Conservation (phyloP, 2,113 vertebrate species). For the Dipodomys ordii region DNA sequence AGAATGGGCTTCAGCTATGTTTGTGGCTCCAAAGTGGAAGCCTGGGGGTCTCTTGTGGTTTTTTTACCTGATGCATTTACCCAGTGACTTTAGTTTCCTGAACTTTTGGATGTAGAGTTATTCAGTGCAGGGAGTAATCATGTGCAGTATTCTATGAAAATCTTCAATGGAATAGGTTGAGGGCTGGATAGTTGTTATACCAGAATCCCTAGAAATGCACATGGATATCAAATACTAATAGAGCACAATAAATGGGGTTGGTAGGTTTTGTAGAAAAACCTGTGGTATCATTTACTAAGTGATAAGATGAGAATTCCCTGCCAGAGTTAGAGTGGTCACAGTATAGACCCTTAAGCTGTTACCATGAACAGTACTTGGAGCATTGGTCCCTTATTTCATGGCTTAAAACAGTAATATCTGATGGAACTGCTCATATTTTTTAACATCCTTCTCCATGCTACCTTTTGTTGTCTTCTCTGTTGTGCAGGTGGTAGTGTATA, state of each 20-base stretch:
- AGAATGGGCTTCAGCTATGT: neutral
- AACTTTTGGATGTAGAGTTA: neutral
- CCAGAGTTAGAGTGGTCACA: neutral
- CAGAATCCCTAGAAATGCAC: neutral
- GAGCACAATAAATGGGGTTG: neutral
- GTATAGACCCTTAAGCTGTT: neutral
- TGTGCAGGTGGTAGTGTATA: neutral
- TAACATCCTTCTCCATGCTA: neutral
- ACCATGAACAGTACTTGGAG: neutral
- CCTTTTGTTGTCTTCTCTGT: neutral
- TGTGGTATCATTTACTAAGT: neutral
- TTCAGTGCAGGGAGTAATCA: neutral
- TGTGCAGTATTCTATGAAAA: neutral
- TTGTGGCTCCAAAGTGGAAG: neutral
- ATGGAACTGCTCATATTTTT: neutral
- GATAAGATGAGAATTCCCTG: neutral
- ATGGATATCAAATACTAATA: neutral
- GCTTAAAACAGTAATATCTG: neutral
- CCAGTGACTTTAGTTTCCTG: neutral
- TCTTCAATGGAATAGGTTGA: too few relatives aligned
- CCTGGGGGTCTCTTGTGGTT: neutral
- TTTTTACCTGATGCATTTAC: neutral
- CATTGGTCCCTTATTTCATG: neutral
- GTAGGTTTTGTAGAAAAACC: neutral
- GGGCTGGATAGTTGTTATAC: neutral